These are phyloP conservation scores for Pristionchus arcanus DNA, from an alignment of 2,888 invertebrate species.

Conservation along the genomic window DNA sequence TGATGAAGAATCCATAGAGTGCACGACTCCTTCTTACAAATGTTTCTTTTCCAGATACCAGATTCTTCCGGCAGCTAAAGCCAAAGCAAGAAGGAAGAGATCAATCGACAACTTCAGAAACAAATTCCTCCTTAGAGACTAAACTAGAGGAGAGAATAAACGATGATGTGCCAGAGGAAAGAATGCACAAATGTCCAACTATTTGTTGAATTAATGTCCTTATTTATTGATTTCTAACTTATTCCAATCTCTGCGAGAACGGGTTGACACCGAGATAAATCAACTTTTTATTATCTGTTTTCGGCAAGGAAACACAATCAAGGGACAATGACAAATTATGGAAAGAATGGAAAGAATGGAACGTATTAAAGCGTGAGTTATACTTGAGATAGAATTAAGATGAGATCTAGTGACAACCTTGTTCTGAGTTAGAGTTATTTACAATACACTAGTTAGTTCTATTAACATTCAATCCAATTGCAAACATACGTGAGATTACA, in stretches of 20 bases:
- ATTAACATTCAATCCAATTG: neutral
- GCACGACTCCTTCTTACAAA: neutral
- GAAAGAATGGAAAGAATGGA: slow-evolving; percentile 31
- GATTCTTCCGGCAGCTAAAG: slow-evolving; percentile 45
- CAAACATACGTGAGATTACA: neutral
- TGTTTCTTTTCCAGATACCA: neutral
- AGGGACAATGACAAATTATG: neutral
- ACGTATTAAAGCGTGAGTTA: neutral
- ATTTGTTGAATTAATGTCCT: neutral
- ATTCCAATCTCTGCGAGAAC: slow-evolving; percentile 13
- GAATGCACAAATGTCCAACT: neutral
- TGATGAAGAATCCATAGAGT: neutral
- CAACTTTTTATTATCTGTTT: neutral
- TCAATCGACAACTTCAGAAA: slow-evolving; percentile 15
- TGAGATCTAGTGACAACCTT: slow-evolving; percentile 22
- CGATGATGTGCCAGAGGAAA: neutral
- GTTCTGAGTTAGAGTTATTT: neutral
- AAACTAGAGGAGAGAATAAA: neutral
- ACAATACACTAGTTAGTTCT: neutral
- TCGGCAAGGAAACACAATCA: neutral
- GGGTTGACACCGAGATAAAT: slow-evolving; percentile 34
- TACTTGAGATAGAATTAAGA: neutral
- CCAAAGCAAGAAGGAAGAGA: slow-evolving; percentile 32
- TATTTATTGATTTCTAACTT: slow-evolving; percentile 13
- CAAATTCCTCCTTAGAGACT: slow-evolving; percentile 30